phyloP scores from a whole-genome alignment of 1,140 invertebrate genomes.

The Xylocopa sonorina region DNA sequence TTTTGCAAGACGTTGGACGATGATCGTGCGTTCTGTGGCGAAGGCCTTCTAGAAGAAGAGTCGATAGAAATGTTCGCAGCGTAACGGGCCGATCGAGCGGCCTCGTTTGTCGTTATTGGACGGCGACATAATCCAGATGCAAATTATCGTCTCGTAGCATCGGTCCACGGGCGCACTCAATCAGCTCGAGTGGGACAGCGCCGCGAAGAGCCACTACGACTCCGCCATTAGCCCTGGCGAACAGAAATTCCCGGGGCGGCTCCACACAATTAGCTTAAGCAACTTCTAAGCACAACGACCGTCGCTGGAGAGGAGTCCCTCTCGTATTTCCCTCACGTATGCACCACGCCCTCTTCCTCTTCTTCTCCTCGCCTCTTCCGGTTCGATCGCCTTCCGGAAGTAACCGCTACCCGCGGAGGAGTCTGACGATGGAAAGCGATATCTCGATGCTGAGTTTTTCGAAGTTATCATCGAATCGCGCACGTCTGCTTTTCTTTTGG shows the following conservation, averaged over 20 bases:
- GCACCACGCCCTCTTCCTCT: neutral
- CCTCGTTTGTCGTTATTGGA: neutral
- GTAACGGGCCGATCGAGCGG: neutral
- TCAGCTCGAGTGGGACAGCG: constrained; percentile 42
- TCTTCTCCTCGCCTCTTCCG: neutral
- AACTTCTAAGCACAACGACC: constrained; percentile 58
- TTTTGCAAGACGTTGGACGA: too few relatives aligned
- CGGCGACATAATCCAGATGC: constrained; percentile 31
- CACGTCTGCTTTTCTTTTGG: too few relatives aligned
- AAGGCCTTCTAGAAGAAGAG: too few relatives aligned
- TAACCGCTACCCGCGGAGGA: neutral
- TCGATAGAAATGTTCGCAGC: neutral
- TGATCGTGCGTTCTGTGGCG: too few relatives aligned
- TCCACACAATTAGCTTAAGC: constrained; percentile 63
- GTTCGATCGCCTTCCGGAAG: neutral
- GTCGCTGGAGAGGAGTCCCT: constrained; percentile 11
- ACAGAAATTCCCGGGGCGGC: constrained; percentile 56
- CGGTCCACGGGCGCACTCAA: constrained; percentile 43
- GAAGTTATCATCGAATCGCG: too few relatives aligned
- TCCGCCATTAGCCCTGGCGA: constrained; percentile 15
- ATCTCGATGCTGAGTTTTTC: neutral
- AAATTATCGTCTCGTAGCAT: constrained; percentile 46
- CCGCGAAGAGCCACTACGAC: constrained; percentile 38
- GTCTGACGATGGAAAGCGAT: neutral
- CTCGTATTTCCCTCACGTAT: constrained; percentile 56